Conservation (phyloP, 2,113 vertebrate species). For the Siniperca chuatsi region DNA sequence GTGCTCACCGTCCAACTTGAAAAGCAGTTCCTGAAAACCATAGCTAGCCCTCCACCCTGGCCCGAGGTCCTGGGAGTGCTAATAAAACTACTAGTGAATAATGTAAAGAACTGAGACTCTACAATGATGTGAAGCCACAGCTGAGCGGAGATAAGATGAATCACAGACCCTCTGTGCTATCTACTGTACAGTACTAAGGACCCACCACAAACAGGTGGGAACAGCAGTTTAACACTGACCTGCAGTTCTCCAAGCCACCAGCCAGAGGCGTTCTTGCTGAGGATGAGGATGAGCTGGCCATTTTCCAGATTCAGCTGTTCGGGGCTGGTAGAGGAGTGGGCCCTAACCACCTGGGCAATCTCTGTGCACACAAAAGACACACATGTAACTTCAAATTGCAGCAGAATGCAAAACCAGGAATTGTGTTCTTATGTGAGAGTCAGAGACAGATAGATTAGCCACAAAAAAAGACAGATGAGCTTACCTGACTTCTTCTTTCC, state of each 20-base stretch:
- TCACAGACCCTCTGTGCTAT: no score
- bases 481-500: slow-evolving; percentile 94
- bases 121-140: neutral
- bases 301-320: slow-evolving; percentile 93
- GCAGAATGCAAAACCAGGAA: neutral
- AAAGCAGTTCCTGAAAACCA: no score
- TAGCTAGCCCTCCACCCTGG: no score
- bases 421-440: neutral
- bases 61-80: no score
- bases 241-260: slow-evolving; percentile 99
- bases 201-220: neutral
- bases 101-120: neutral
- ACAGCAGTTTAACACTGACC: slow-evolving; percentile 77
- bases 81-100: no score
- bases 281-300: slow-evolving; percentile 93
- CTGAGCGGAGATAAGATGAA: neutral
- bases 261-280: slow-evolving; percentile 92
- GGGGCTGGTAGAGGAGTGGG: slow-evolving; percentile 86
- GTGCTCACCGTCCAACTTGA: no score
- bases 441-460: neutral
- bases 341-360: slow-evolving; percentile 91
- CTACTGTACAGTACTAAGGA: neutral
- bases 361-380: slow-evolving; percentile 80
- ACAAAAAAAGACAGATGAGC: neutral
- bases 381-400: neutral